Evolutionary conservation across 1,140 invertebrate species (phyloP).

Genomic region (Sitophilus oryzae): DNA sequence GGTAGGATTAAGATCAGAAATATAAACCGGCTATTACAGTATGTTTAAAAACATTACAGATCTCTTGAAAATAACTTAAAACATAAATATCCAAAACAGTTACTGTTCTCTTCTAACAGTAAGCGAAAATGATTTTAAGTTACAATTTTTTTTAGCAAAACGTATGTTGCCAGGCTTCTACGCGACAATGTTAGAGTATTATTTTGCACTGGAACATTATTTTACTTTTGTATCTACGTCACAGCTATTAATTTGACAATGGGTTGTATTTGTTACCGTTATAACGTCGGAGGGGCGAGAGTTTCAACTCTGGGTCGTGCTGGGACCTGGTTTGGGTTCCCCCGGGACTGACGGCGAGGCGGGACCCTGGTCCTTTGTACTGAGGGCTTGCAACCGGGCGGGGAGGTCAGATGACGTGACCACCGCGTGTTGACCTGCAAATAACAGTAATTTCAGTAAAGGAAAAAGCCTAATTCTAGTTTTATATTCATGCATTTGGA

Average conservation of each 20-base stretch:
- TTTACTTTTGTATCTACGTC: neutral
- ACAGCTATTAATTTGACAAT: neutral
- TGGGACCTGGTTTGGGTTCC: conserved; percentile 17
- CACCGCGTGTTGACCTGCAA: conserved; percentile 48
- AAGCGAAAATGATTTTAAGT: too few species aligned
- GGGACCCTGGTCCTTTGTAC: conserved; percentile 46
- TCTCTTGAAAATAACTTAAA: too few species aligned
- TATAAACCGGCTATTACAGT: too few species aligned
- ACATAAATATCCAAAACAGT: too few species aligned
- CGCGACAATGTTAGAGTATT: neutral
- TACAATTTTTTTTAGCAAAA: too few species aligned
- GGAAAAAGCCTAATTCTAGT: too few species aligned
- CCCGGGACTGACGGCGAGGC: neutral
- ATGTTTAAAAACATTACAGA: too few species aligned
- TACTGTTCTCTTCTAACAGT: too few species aligned
- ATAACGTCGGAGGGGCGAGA: neutral
- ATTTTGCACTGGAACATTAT: neutral
- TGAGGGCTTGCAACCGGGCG: conserved; percentile 55
- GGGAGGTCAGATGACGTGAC: conserved; percentile 59
- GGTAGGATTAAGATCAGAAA: too few species aligned
- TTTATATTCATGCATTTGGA: too few species aligned
- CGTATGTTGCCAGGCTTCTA: too few species aligned
- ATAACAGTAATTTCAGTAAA: too few species aligned
- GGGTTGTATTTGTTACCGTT: neutral
- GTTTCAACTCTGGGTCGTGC: conserved; percentile 19